Conservation (phyloP, 2,113 vertebrate genomes). For the Psilopsiagon aymara region DNA sequence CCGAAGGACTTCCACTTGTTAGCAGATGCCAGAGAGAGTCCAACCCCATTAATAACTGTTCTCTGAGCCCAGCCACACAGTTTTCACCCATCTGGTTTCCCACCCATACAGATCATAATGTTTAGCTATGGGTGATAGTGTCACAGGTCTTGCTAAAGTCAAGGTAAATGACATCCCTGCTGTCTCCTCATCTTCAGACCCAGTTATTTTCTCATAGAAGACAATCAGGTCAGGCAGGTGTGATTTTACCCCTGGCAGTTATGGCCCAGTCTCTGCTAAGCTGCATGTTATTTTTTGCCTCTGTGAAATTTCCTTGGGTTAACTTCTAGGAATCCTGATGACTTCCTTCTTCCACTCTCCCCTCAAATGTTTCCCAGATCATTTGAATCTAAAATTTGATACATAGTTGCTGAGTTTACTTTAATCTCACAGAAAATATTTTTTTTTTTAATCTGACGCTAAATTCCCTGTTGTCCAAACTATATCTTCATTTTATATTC, state of each 20-base stretch:
- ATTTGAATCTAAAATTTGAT: not conserved
- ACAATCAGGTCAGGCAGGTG: not conserved
- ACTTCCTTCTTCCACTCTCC: not conserved
- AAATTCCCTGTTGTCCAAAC: not conserved
- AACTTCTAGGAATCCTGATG: not conserved
- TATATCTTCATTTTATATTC: not conserved
- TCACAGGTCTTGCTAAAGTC: not conserved
- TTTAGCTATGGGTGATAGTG: not conserved
- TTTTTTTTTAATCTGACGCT: not conserved
- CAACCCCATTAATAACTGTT: not conserved
- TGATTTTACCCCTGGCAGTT: not conserved
- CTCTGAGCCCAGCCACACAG: not conserved
- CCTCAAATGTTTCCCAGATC: not conserved
- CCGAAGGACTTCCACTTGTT: not conserved
- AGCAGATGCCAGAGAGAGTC: not conserved
- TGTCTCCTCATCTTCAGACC: not conserved
- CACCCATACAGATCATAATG: fast-evolving
- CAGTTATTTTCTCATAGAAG: not conserved
- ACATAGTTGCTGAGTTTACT: not conserved
- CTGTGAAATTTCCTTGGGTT: not conserved
- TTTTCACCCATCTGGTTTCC: not conserved
- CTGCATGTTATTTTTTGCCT: not conserved
- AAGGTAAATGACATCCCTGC: not conserved
- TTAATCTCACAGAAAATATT: not conserved
- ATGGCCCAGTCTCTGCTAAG: not conserved